Evolutionary conservation across 2,888 invertebrate species (phyloP).

Genomic region (Pristionchus mayeri): DNA sequence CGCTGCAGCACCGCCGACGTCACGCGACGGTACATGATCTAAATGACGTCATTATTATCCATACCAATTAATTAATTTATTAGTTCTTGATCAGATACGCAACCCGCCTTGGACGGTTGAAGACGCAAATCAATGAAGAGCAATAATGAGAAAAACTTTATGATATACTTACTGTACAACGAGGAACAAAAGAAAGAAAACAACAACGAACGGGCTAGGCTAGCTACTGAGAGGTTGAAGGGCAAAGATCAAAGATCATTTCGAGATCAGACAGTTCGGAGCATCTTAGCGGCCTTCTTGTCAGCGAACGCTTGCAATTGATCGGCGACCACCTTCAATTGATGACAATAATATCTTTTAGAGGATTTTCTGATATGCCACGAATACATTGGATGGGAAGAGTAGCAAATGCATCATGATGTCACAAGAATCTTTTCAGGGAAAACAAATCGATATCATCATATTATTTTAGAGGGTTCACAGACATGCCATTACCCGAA

Average conservation of each 20-base stretch:
- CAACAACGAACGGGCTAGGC: conserved; percentile 7
- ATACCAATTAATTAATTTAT: background rate
- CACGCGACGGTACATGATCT: conserved; percentile 31
- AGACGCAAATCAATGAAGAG: background rate
- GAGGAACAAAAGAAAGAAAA: conserved; percentile 27
- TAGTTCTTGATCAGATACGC: background rate
- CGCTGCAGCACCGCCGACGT: background rate
- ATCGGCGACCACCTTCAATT: conserved; percentile 58
- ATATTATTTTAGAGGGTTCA: no score
- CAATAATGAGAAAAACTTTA: background rate
- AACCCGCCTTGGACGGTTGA: background rate
- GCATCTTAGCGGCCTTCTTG: conserved; percentile 74
- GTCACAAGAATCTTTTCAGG: no score
- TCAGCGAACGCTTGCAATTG: conserved; percentile 72
- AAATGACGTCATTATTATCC: background rate
- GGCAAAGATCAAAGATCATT: conserved; percentile 41
- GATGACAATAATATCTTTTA: no score
- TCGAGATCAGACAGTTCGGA: conserved; percentile 64
- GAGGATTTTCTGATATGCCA: background rate
- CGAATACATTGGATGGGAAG: background rate
- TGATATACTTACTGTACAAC: conserved; percentile 15
- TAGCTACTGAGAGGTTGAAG: background rate
- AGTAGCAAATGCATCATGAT: no score
- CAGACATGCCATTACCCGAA: no score
- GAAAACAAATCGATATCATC: no score